Base-by-base conservation (phyloP, 2,797 vertebrate species). In the Esox masquinongy region DNA sequence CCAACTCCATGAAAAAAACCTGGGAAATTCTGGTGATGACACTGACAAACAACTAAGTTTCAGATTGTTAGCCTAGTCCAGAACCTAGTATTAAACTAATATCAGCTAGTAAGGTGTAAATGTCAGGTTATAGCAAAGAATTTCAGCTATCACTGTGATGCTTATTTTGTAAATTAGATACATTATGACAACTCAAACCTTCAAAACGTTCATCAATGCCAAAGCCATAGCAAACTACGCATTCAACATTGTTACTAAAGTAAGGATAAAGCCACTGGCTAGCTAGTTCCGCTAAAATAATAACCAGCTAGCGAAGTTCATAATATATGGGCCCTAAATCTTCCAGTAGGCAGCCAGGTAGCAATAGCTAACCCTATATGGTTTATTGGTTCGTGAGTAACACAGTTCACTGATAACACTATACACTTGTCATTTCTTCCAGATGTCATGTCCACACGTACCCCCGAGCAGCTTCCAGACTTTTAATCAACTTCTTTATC, bases 401-500 rank as follows among this genome's bases (percentile, higher is more conserved):
- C 43, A 43, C 43, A 43, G 7, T 11, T 22, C 22, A 61, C 56
- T 11, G 11, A 61, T 22, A 61, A 61, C 8, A 59, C 19, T 5
- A 59, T 8, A 15, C 29, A 31, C 15, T 17, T 67, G 64, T 4
- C 6, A 34, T 36, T 7, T 67, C 26, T 66, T 17, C 14, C 29
- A 7, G 12, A 5, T 9, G 56, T 66, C 15, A 67, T 26, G 56
- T 12, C 6, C 9, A 22, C 59, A 34, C 81, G 70, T 68, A 85
- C 83, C 83, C 83, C 61, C 83, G 70, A 14, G 82, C 82, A n/a
- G 83, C 85, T 76, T 85, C 85, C 1, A 88, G 80, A 77, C 82
- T 84, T 73, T 85, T 88, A 66, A 86, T 84, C 73, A 85, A 85
- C 86, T 84, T 86, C 77, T 85, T 86, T 74, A 86, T 86, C 79